Percentiles rank a stretch among this genome's conserved stretches.
Conservation (phyloP, 2,888 invertebrate species). For the Diplolepis rosae region DNA sequence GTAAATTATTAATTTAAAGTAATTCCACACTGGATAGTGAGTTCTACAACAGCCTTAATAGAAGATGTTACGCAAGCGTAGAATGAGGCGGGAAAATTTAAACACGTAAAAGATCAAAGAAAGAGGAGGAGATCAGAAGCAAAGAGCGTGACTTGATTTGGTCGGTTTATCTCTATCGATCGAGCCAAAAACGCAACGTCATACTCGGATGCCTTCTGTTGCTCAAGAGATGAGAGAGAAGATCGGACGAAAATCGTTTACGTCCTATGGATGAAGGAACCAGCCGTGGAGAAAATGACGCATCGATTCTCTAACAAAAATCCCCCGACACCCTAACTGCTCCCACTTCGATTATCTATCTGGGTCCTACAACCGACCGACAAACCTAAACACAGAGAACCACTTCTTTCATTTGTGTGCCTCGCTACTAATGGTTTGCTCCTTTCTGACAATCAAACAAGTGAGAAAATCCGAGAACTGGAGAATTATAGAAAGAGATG, state of each 20-base stretch:
- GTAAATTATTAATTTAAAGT: no score
- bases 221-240: slow-evolving; percentile 8
- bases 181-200: slow-evolving; percentile 44
- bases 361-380: not conserved
- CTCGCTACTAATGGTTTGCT: slow-evolving; percentile 11
- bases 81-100: not conserved
- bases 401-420: slow-evolving; percentile 23
- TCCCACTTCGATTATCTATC: slow-evolving; percentile 26
- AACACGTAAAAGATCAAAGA: not conserved
- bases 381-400: slow-evolving; percentile 7
- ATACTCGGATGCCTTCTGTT: slow-evolving; percentile 37
- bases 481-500: slow-evolving; percentile 5
- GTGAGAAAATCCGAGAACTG: not conserved
- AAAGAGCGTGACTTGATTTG: slow-evolving; percentile 28
- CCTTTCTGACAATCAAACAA: slow-evolving; percentile 4
- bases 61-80: not conserved
- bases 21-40: no score
- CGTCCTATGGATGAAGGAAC: slow-evolving; percentile 12
- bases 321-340: slow-evolving; percentile 11
- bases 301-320: slow-evolving; percentile 62
- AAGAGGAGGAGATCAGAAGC: slow-evolving; percentile 21
- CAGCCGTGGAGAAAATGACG: slow-evolving; percentile 65
- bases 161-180: slow-evolving; percentile 35
- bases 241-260: slow-evolving; percentile 43
- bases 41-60: not conserved